Evolutionary conservation across 1,140 invertebrate species (phyloP).

Genomic region (Psilanteris sp.): DNA sequence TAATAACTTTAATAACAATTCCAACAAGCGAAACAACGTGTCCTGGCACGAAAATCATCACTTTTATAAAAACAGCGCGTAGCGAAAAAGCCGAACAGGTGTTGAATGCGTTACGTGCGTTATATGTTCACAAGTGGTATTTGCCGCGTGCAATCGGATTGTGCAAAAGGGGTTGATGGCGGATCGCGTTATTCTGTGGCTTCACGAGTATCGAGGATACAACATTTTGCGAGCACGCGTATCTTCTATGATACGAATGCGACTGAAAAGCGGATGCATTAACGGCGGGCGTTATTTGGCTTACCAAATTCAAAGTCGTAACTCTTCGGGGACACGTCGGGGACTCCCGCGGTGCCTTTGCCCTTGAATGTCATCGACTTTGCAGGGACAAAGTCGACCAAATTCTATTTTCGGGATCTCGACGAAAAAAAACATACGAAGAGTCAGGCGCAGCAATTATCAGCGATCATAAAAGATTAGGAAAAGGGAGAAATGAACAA

Average conservation of each 20-base stretch:
- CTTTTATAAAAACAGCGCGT: conserved; percentile 4
- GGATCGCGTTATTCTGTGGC: not conserved
- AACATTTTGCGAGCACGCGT: not conserved
- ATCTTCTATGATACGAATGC: not conserved
- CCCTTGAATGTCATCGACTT: conserved; percentile 7
- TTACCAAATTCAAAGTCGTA: conserved; percentile 13
- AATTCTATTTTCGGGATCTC: conserved; percentile 1
- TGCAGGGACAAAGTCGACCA: conserved; percentile 3
- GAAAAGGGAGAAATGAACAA: conserved; percentile 2
- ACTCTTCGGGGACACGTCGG: conserved; percentile 9
- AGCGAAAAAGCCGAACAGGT: conserved; percentile 6
- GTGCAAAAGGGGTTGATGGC: not conserved
- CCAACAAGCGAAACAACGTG: conserved; percentile 8
- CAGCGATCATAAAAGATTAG: conserved; percentile 10
- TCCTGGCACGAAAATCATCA: not conserved
- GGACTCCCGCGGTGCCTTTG: conserved; percentile 7
- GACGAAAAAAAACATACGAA: conserved; percentile 4
- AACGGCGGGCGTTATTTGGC: conserved; percentile 1
- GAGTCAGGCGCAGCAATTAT: conserved; percentile 17
- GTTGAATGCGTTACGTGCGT: conserved; percentile 2
- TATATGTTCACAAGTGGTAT: conserved; percentile 1
- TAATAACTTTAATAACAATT: conserved; percentile 41
- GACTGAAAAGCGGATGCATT: conserved; percentile 13
- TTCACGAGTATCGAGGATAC: not conserved
- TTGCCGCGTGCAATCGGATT: conserved; percentile 1